Base-by-base conservation (phyloP, 2,113 vertebrate species). In the Gymnobelideus leadbeateri region DNA sequence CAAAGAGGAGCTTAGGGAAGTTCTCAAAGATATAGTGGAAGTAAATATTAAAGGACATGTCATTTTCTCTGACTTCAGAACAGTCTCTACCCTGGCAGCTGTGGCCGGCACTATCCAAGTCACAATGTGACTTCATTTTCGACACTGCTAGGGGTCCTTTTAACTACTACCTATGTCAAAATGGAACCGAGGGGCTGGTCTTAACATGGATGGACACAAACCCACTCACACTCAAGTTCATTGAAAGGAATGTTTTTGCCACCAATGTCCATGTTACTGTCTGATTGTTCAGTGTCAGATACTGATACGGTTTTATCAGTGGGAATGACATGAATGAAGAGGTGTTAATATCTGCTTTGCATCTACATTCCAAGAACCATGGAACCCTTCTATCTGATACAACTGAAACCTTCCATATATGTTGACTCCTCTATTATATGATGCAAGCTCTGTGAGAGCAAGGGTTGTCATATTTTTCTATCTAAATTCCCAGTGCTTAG, bases 171-270 rank as follows among this genome's bases (percentile, higher is more conserved):
- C n/a, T 11, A 90, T 93, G 89, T 24, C 51, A 28, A 21, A 7
- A 28, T 68, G 77, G 50, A 37, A 31, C n/a, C 52, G 55, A 92
- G 95, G 89, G 28, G 57, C 53, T 90, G 89, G 95, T 52, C 37
- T 57, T 89, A 47, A 43, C 43, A 28, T 9, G 37, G 49, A 21
- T 0, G 28, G 26, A 57, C 89, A 11, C 28, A 43, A 21, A 26
- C 31, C 57, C 31, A 12, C 53, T 90, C 23, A 10, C 52, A 89
- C 37, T n/a, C 2, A 47, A 96, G 3, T 52, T 31, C 12, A 16
- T 68, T 37, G 31, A 68, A 37, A 68, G 57, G 31, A 68, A 37
- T 37, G 61, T 68, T 68, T 11, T 37, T 68, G 57, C 31, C 57
- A 37, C 31, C 57, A 37, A 37, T 12, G 31, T 16, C 31, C 57